Evolutionary conservation across 2,113 vertebrate genomes (phyloP).

Genomic region (Nymphicus hollandicus): DNA sequence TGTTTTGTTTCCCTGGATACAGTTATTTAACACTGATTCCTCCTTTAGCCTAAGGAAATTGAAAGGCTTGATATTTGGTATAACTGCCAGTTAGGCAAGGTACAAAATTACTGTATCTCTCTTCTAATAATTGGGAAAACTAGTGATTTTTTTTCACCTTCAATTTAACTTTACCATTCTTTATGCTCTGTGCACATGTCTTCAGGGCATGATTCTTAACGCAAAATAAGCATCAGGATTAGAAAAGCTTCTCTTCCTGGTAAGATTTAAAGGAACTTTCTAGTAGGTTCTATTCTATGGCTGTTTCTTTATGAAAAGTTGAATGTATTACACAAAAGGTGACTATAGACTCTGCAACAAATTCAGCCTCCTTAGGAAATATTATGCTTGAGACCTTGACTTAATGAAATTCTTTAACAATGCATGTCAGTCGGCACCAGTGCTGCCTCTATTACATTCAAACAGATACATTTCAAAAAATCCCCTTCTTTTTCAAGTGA

Average conservation of each 20-base stretch:
- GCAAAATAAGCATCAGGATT: neutral
- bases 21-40: neutral
- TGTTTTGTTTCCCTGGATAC: conserved; percentile 8
- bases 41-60: neutral
- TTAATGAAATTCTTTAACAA: conserved; percentile 22
- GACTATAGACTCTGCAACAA: neutral
- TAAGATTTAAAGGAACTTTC: neutral
- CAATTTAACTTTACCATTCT: neutral
- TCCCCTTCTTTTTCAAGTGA: neutral
- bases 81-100: neutral
- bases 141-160: neutral
- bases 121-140: neutral
- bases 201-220: neutral
- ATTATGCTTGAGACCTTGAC: neutral
- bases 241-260: neutral
- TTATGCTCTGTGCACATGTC: neutral
- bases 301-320: neutral
- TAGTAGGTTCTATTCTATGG: neutral
- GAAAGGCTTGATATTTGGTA: neutral
- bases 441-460: neutral
- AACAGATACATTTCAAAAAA: neutral
- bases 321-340: neutral
- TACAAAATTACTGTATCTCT: neutral
- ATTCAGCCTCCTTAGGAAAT: conserved; percentile 3
- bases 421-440: neutral